Conservation (phyloP, 1,140 invertebrate species). For the Dendrolimus kikuchii region DNA sequence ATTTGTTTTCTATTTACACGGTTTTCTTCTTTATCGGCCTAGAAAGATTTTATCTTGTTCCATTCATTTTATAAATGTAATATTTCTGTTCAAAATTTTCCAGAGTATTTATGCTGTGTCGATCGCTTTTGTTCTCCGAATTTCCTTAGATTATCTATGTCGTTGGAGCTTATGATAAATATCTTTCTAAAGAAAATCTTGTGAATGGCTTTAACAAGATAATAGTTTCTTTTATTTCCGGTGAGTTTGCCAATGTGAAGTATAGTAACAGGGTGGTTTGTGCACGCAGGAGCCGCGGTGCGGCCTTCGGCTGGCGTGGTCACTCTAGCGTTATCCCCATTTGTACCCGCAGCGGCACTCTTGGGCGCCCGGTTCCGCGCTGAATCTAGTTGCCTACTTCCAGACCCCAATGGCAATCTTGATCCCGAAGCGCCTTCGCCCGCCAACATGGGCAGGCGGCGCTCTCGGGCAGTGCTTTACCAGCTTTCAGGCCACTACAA, state of each 20-base stretch:
- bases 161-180: conserved; percentile 4
- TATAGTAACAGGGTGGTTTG: conserved; percentile 63
- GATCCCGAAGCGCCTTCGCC: conserved; percentile 89
- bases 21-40: background rate
- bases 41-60: background rate
- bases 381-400: conserved; percentile 79
- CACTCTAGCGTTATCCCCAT: conserved; percentile 75
- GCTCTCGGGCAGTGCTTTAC: conserved; percentile 95
- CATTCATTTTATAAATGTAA: conserved; percentile 1
- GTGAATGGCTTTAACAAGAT: conserved; percentile 13
- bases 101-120: no score
- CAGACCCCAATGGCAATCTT: conserved; percentile 87
- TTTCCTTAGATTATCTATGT: no score
- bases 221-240: conserved; percentile 6
- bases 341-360: conserved; percentile 80
- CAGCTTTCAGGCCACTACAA: conserved; percentile 97
- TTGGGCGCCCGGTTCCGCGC: conserved; percentile 78
- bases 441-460: conserved; percentile 89
- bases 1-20: background rate
- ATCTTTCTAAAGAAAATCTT: conserved; percentile 20
- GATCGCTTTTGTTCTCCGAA: no score
- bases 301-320: conserved; percentile 72
- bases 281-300: conserved; percentile 70
- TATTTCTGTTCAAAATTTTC: no score
- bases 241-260: conserved; percentile 11